Evolutionary conservation across 2,888 invertebrate species (phyloP), one percentile per base, ranked within the genome.

Genomic region (Hipparchia semele): DNA sequence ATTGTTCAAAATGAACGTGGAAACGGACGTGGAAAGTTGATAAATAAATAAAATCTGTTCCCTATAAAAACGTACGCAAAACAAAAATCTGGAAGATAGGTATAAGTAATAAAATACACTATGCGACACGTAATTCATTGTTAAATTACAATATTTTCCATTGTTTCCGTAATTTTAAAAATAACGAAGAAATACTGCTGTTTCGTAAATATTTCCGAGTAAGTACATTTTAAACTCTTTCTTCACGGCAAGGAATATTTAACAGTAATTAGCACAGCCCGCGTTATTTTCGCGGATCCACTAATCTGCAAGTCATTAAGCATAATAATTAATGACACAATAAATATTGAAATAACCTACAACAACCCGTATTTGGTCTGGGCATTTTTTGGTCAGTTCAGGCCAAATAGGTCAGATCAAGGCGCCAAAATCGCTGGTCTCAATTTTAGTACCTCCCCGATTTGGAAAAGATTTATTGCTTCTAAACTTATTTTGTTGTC

Each of bases 191-290:
- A 69, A 66, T 49, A 49, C 60, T 1, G 53, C 49, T 39, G 13
- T 73, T 73, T 58, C 73, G 66, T 59, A 53, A 73, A 68, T 71
- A 70, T 65, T 72, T 56, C 64, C 9, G 49, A 64, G 64, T 49
- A 68, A 64, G 64, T 49, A 68, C 56, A 64, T 56, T 61, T 73
- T 61, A 33, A 71, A 67, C 45, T 23, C 6, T 13, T 65, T 53
- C 23, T 33, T 53, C 51, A 53, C 33, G 12, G 23, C 10, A 65
- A 39, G 39, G n/a, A 12, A 9, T n/a, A 8, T 46, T 61, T n/a
- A n/a, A 7, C 62, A 64, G 13, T 13, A 23, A 64, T 13, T 51
- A 51, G 49, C 23, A 64, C 6, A 23, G 23, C 23, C 23, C 23
- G 23, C 23, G 23, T 23, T 23, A 23, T 23, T 23, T 23, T 39